Conservation (phyloP, 2,113 vertebrate species). For the Misgurnus mizolepis region DNA sequence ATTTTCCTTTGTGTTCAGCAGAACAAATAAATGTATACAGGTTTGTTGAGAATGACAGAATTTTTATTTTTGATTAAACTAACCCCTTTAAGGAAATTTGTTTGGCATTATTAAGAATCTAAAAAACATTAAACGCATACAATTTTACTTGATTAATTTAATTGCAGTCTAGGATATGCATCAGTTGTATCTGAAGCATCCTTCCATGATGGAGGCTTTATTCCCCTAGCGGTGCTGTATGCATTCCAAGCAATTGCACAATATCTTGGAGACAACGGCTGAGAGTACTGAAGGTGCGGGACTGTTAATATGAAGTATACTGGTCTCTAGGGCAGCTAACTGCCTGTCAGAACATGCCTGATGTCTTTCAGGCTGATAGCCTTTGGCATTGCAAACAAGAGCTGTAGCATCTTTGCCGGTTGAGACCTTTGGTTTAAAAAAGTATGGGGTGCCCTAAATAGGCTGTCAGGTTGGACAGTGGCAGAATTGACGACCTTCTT, state of each 20-base stretch:
- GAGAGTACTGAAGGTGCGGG: constrained; percentile 7
- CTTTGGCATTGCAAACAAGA: constrained; percentile 39
- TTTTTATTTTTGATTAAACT: no score
- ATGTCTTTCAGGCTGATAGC: constrained; percentile 26
- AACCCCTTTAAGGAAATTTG: no score
- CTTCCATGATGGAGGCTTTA: constrained; percentile 13
- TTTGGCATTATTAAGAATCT: no score
- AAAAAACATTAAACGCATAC: no score
- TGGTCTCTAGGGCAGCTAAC: constrained; percentile 27
- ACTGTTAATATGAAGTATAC: constrained; percentile 24
- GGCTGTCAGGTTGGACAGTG: neutral
- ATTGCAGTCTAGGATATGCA: constrained; percentile 16
- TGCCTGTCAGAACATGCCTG: constrained; percentile 51
- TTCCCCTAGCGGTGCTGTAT: constrained; percentile 34
- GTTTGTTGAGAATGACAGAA: no score
- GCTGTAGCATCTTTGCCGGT: constrained; percentile 22
- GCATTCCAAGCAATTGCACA: constrained; percentile 38
- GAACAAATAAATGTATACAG: no score
- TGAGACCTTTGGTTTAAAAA: constrained; percentile 15
- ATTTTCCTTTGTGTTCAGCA: no score
- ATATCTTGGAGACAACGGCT: constrained; percentile 39
- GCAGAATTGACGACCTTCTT: neutral
- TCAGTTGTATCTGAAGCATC: constrained; percentile 18
- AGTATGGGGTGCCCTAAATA: neutral
- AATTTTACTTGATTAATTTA: constrained; percentile 17